Conservation (phyloP, 2,113 vertebrate species). For the Terrapene triunguis region DNA sequence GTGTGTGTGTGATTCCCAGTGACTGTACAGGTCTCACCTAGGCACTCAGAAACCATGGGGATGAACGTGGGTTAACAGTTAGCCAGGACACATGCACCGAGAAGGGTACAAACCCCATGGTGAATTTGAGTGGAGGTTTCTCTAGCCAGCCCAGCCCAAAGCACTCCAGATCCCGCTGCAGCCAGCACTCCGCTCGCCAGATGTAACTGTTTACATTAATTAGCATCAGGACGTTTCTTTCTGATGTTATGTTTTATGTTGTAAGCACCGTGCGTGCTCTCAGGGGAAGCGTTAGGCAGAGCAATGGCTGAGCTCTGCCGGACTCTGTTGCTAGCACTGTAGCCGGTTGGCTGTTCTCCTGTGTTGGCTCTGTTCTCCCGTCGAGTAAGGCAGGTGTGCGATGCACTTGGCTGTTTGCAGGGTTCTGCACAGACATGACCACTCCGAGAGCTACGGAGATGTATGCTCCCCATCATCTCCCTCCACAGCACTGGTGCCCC, state of each 20-base stretch:
- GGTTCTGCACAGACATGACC: not conserved
- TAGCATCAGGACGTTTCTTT: not conserved
- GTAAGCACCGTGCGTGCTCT: not conserved
- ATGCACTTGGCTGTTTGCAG: not conserved
- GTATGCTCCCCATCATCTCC: too few relatives aligned
- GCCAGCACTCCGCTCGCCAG: too few relatives aligned
- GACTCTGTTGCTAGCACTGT: not conserved
- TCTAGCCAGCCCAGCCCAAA: fast-evolving
- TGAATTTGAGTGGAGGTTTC: not conserved
- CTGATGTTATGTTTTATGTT: not conserved
- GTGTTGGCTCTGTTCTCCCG: not conserved
- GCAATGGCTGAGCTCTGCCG: not conserved
- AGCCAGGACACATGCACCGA: fast-evolving
- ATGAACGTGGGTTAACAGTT: not conserved
- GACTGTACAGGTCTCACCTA: not conserved
- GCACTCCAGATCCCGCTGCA: too few relatives aligned
- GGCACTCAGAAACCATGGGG: not conserved
- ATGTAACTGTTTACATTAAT: not conserved
- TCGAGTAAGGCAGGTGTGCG: too few relatives aligned
- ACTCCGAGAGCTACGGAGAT: not conserved
- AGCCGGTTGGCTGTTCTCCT: not conserved
- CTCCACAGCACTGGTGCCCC: not conserved
- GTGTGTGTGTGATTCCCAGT: not conserved
- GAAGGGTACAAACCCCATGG: not conserved
- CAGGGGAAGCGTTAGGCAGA: not conserved